Conservation (phyloP, 2,888 invertebrate genomes). For the Perdita meconis region DNA sequence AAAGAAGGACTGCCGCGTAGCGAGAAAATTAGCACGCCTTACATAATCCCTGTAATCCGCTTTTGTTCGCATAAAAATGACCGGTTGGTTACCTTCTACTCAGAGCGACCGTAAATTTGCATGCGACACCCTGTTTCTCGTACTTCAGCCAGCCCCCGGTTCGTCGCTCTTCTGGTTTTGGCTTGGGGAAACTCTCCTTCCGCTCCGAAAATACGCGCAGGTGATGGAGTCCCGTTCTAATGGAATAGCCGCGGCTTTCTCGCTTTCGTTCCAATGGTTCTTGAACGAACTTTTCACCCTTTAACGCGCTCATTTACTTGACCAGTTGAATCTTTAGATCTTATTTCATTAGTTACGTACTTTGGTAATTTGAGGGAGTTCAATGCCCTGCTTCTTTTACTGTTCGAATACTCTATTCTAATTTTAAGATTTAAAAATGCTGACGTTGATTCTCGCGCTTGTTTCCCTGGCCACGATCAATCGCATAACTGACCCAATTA, state of each 20-base stretch:
- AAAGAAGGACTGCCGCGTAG: background rate
- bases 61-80: conserved; percentile 29
- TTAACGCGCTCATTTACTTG: too few relatives aligned
- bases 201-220: conserved; percentile 2
- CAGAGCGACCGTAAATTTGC: conserved; percentile 11
- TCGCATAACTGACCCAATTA: too few relatives aligned
- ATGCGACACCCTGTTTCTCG: conserved; percentile 32
- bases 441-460: too few relatives aligned
- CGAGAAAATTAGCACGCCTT: conserved; percentile 29
- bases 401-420: too few relatives aligned
- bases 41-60: conserved; percentile 37
- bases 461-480: too few relatives aligned
- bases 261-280: too few relatives aligned
- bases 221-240: conserved; percentile 2
- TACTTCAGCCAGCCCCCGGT: conserved; percentile 10
- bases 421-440: too few relatives aligned
- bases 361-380: too few relatives aligned
- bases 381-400: too few relatives aligned
- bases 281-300: too few relatives aligned
- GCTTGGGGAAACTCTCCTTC: conserved; percentile 2
- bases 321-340: too few relatives aligned
- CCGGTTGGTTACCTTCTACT: conserved; percentile 10
- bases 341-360: too few relatives aligned
- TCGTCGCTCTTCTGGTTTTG: background rate
- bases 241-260: background rate